These are phyloP conservation scores for Anniella stebbinsi DNA, from an alignment of 2,797 vertebrate species.

Conservation along the genomic window DNA sequence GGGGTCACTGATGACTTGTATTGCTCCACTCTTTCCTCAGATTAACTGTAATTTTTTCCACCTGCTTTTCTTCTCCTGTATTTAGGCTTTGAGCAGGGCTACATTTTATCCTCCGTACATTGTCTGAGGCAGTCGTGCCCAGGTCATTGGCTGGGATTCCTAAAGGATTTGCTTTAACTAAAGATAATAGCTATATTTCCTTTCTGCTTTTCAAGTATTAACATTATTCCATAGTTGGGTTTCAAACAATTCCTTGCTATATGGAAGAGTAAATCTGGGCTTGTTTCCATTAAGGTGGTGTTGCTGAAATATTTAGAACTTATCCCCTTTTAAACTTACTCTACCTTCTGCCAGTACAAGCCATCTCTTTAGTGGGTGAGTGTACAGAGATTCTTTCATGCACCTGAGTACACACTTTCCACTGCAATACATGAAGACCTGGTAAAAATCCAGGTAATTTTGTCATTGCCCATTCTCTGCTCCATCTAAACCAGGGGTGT, in stretches of 20 bases:
- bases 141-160: slow-evolving; percentile 25
- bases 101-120: slow-evolving; percentile 28
- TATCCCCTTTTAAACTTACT: slow-evolving; percentile 12
- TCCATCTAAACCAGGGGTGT: not conserved
- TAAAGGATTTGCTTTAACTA: slow-evolving; percentile 34
- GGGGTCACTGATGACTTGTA: slow-evolving; percentile 32
- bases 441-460: not conserved
- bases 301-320: not conserved
- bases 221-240: slow-evolving; percentile 3
- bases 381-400: not conserved
- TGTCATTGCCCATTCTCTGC: not conserved
- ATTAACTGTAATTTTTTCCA: slow-evolving; percentile 47
- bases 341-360: not conserved
- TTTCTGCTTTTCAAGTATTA: slow-evolving; percentile 19
- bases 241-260: not conserved
- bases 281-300: slow-evolving; percentile 15
- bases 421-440: not conserved
- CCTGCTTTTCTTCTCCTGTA: slow-evolving; percentile 66
- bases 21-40: slow-evolving; percentile 12
- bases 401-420: not conserved
- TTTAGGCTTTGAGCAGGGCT: slow-evolving; percentile 27
- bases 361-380: not conserved
- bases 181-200: slow-evolving; percentile 40
- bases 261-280: slow-evolving; percentile 4
- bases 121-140: slow-evolving; percentile 28